Evolutionary conservation across 2,113 vertebrate genomes (phyloP).

Genomic region (Heterocephalus glaber): DNA sequence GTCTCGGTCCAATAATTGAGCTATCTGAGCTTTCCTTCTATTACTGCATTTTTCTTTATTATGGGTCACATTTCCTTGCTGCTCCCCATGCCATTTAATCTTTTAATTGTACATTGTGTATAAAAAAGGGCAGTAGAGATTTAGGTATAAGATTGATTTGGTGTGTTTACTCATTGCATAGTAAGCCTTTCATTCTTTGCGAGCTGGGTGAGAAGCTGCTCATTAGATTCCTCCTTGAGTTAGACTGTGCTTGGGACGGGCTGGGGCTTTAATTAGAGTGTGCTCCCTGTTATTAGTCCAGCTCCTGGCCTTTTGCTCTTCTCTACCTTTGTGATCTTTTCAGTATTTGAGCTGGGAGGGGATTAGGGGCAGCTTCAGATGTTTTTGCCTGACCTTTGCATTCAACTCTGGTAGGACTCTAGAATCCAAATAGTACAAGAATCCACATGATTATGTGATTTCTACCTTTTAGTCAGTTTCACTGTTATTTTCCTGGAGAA

Average conservation of each 20-base stretch:
- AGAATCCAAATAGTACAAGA: slow-evolving; percentile 5
- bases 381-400: slow-evolving; percentile 32
- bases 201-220: neutral
- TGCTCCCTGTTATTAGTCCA: slow-evolving; percentile 47
- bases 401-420: neutral
- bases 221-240: slow-evolving; percentile 4
- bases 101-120: slow-evolving; percentile 34
- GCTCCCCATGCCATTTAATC: neutral
- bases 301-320: neutral
- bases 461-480: neutral
- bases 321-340: slow-evolving; percentile 34
- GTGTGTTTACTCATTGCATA: neutral
- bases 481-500: slow-evolving; percentile 45
- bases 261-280: neutral
- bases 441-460: neutral
- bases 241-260: neutral
- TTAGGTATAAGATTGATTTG: neutral
- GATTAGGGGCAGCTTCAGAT: slow-evolving; percentile 1
- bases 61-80: neutral
- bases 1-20: slow-evolving; percentile 7
- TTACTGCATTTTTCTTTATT: slow-evolving; percentile 42
- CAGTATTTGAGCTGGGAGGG: neutral
- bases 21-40: slow-evolving; percentile 16
- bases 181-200: slow-evolving; percentile 26
- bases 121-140: neutral